Conservation (phyloP, 2,113 vertebrate species). For the Platycercus adscitus region DNA sequence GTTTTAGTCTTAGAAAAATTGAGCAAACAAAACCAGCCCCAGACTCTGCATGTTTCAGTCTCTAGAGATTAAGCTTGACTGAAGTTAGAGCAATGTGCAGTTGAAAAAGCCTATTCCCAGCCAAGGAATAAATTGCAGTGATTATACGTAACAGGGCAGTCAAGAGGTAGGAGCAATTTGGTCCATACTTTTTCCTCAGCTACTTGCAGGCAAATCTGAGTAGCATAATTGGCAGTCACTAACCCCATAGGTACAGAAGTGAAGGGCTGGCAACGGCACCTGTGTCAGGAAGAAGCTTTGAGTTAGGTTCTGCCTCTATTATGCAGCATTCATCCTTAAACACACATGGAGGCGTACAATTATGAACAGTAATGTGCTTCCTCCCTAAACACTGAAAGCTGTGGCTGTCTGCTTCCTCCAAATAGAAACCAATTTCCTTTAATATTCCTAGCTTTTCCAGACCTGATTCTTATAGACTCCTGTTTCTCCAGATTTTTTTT, state of each 20-base stretch:
- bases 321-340: neutral
- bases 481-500: neutral
- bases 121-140: neutral
- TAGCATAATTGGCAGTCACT: neutral
- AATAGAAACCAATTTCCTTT: neutral
- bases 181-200: neutral
- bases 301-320: neutral
- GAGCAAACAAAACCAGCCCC: neutral
- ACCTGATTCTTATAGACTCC: neutral
- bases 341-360: neutral
- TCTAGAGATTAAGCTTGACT: neutral
- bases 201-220: neutral
- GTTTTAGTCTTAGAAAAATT: neutral
- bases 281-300: neutral
- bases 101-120: neutral
- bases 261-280: neutral
- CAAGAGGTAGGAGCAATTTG: neutral
- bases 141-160: neutral
- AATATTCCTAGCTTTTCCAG: neutral
- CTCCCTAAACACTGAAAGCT: neutral
- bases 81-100: neutral
- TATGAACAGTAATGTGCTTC: neutral
- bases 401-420: neutral
- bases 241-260: neutral
- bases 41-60: neutral